phyloP scores from a whole-genome alignment of 2,113 vertebrate species.

The Sinocyclocheilus anshuiensis region DNA sequence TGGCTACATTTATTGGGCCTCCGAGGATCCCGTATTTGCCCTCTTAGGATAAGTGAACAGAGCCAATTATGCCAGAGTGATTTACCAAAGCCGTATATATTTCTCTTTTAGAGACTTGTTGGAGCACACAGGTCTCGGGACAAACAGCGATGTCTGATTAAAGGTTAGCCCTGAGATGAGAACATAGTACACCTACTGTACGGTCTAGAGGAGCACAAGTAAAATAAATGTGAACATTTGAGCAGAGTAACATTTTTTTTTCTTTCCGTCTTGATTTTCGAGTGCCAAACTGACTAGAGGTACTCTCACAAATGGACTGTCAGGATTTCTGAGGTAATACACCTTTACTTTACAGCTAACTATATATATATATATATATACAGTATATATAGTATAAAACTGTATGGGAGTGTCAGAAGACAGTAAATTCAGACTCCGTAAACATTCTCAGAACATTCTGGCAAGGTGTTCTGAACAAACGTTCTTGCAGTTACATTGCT shows the following conservation, averaged over 20 bases:
- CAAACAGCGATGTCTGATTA: neutral
- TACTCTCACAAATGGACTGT: neutral
- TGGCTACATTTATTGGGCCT: constrained; percentile 73
- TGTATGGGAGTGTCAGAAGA: neutral
- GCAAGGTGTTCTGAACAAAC: no score
- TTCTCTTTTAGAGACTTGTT: constrained; percentile 72
- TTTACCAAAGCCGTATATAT: constrained; percentile 70
- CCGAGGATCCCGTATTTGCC: constrained; percentile 69
- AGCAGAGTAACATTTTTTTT: no score
- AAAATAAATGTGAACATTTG: neutral
- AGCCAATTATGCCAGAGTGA: constrained; percentile 77
- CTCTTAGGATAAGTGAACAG: constrained; percentile 74
- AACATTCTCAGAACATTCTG: no score
- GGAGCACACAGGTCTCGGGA: constrained; percentile 55
- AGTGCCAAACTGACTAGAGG: neutral
- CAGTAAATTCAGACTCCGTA: neutral
- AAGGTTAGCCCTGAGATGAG: neutral
- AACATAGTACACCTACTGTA: neutral
- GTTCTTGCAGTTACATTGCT: no score
- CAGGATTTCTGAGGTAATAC: neutral
- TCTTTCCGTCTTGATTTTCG: no score
- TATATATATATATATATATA: no score
- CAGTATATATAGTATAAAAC: neutral
- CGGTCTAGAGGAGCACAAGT: neutral
- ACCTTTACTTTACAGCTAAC: no score